Conservation (phyloP, 2,888 invertebrate species). For the Acanthosepion lycidas region DNA sequence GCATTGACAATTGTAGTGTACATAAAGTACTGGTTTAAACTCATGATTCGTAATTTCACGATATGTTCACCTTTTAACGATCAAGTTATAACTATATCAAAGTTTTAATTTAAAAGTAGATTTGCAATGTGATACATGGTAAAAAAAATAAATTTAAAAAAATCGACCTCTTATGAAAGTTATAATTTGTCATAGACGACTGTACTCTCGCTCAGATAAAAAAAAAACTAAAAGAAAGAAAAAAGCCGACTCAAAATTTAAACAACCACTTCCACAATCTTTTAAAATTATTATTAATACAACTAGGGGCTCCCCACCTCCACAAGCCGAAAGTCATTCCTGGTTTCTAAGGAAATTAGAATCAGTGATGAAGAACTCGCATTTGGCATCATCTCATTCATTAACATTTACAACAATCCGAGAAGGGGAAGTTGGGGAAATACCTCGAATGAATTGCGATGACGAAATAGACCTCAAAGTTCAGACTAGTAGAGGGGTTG, state of each 20-base stretch:
- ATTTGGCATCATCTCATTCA: not conserved
- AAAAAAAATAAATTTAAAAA: not conserved
- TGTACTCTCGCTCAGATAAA: not conserved
- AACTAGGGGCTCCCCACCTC: too few species aligned
- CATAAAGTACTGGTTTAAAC: too few species aligned
- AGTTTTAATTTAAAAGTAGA: too few species aligned
- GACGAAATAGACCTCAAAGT: not conserved
- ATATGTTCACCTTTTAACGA: too few species aligned
- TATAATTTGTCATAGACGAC: not conserved
- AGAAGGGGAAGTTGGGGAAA: not conserved
- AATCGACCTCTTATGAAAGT: not conserved
- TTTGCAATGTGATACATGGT: not conserved
- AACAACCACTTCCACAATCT: not conserved
- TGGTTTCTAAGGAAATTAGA: not conserved
- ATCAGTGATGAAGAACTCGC: not conserved
- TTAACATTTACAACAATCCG: not conserved
- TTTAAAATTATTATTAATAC: too few species aligned
- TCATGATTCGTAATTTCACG: too few species aligned
- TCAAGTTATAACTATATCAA: too few species aligned
- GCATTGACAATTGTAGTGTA: too few species aligned
- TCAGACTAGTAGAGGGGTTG: not conserved
- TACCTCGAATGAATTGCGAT: slow-evolving; percentile 33
- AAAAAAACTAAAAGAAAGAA: not conserved
- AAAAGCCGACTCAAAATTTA: not conserved
- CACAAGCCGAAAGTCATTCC: not conserved